Evolutionary conservation across 2,113 vertebrate species (phyloP).

Genomic region (Austrofundulus limnaeus): DNA sequence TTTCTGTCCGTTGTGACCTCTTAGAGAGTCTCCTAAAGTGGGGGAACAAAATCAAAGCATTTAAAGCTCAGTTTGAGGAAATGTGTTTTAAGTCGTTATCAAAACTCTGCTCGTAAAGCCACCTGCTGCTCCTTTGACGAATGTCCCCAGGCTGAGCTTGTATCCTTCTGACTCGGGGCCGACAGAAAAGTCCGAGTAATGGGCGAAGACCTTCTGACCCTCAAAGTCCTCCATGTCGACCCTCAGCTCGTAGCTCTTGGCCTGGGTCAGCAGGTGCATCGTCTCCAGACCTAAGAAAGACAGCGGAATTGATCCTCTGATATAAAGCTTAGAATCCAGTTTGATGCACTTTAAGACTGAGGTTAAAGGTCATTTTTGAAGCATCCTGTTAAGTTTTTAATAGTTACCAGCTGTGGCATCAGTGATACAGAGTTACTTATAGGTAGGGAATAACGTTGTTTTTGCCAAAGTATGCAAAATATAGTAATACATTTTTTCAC

Average conservation of each 20-base stretch:
- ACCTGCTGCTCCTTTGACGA: conserved; percentile 46
- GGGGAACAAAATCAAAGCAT: not conserved
- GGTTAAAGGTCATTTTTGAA: too few relatives aligned
- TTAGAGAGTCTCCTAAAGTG: conserved; percentile 80
- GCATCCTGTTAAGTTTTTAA: too few relatives aligned
- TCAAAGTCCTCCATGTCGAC: conserved; percentile 56
- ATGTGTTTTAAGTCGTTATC: not conserved
- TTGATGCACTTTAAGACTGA: not conserved
- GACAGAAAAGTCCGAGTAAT: conserved; percentile 36
- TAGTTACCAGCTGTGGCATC: too few relatives aligned
- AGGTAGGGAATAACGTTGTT: too few relatives aligned
- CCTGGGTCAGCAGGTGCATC: conserved; percentile 48
- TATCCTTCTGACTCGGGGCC: conserved; percentile 46
- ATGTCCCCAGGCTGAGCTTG: conserved; percentile 31
- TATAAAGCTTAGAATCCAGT: not conserved
- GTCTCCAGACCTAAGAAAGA: conserved; percentile 34
- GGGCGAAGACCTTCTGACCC: conserved; percentile 40
- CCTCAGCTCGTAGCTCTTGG: conserved; percentile 46
- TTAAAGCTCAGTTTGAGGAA: not conserved
- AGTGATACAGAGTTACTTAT: too few relatives aligned
- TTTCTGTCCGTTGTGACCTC: conserved; percentile 74
- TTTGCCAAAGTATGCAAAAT: too few relatives aligned
- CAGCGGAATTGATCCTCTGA: not conserved
- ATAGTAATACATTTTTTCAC: too few relatives aligned
- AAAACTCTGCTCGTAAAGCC: not conserved